Percentiles rank a stretch among this genome's conserved stretches.
phyloP scores from a whole-genome alignment of 2,113 vertebrate genomes.

The Lagenorhynchus albirostris region DNA sequence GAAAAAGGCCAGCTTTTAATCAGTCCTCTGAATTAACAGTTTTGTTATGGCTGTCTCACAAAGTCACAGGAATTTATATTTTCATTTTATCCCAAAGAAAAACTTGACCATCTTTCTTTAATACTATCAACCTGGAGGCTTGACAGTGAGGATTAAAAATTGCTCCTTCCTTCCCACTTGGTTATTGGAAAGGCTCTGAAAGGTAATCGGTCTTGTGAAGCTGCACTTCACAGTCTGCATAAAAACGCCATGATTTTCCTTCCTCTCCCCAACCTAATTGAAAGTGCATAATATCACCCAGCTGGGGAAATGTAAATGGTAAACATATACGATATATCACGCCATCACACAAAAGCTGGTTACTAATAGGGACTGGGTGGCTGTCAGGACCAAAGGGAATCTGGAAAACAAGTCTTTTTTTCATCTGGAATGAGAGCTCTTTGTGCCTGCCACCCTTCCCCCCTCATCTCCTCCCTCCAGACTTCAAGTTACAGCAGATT shows the following conservation, averaged over 20 bases:
- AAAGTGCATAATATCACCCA: slow-evolving; percentile 83
- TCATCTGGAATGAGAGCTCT: slow-evolving; percentile 64
- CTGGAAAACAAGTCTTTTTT: slow-evolving; percentile 74
- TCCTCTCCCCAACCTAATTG: slow-evolving; percentile 83
- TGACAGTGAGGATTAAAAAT: slow-evolving; percentile 89
- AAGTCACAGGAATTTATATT: slow-evolving; percentile 74
- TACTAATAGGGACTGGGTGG: slow-evolving; percentile 77
- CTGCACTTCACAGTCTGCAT: slow-evolving; percentile 85
- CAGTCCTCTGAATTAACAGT: slow-evolving; percentile 70
- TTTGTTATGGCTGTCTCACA: slow-evolving; percentile 59
- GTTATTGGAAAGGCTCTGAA: slow-evolving; percentile 87
- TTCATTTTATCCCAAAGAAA: slow-evolving; percentile 78
- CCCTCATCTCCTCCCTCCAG: not conserved
- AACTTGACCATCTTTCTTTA: slow-evolving; percentile 83
- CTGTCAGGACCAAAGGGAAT: slow-evolving; percentile 73
- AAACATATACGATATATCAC: slow-evolving; percentile 83
- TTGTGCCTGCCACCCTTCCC: not conserved
- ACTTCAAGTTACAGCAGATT: slow-evolving; percentile 47
- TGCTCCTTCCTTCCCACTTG: slow-evolving; percentile 82
- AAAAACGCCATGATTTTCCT: slow-evolving; percentile 85
- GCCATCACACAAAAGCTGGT: slow-evolving; percentile 72
- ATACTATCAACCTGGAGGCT: slow-evolving; percentile 81
- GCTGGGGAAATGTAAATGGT: slow-evolving; percentile 85
- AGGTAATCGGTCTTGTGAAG: slow-evolving; percentile 88
- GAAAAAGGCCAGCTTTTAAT: slow-evolving; percentile 54